A percentile compares a stretch with the other conserved stretches of the same genome.
Conservation (phyloP, 1,140 invertebrate species). For the Tribolium castaneum region DNA sequence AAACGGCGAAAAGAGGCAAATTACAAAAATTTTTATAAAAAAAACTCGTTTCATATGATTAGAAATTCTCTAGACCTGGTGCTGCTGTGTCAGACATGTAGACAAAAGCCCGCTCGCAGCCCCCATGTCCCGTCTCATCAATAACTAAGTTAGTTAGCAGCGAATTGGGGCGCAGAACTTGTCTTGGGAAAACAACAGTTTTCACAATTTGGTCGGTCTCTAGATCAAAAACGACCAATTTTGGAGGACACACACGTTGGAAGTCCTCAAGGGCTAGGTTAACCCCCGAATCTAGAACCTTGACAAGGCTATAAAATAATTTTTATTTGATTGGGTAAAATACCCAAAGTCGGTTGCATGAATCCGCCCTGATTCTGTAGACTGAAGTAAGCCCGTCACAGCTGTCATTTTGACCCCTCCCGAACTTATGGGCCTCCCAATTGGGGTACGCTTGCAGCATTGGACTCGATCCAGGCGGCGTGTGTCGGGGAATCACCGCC, state of each 20-base stretch:
- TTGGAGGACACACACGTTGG: slow-evolving; percentile 79
- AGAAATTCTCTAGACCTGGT: slow-evolving; percentile 66
- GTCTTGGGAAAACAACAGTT: slow-evolving; percentile 68
- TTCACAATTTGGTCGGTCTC: slow-evolving; percentile 74
- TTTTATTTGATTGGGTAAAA: neutral
- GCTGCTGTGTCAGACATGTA: slow-evolving; percentile 84
- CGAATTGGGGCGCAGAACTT: slow-evolving; percentile 75
- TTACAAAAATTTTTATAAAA: too few relatives aligned
- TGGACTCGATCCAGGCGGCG: slow-evolving; percentile 74
- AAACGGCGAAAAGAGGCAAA: too few relatives aligned
- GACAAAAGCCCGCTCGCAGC: slow-evolving; percentile 79
- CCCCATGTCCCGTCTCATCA: slow-evolving; percentile 74
- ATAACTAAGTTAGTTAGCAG: slow-evolving; percentile 82
- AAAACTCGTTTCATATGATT: too few relatives aligned
- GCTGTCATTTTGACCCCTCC: slow-evolving; percentile 76
- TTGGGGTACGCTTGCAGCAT: slow-evolving; percentile 79
- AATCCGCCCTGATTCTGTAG: slow-evolving; percentile 77
- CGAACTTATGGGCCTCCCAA: slow-evolving; percentile 81
- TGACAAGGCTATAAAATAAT: slow-evolving; percentile 46
- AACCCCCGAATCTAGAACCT: slow-evolving; percentile 74
- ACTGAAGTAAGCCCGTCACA: slow-evolving; percentile 80
- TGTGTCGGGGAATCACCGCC: slow-evolving; percentile 72
- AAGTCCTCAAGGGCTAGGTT: slow-evolving; percentile 81
- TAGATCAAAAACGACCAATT: slow-evolving; percentile 83
- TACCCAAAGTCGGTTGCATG: slow-evolving; percentile 82